These are phyloP conservation scores for Tetraneura akinire DNA, from an alignment of 1,140 invertebrate species.

Conservation along the genomic window DNA sequence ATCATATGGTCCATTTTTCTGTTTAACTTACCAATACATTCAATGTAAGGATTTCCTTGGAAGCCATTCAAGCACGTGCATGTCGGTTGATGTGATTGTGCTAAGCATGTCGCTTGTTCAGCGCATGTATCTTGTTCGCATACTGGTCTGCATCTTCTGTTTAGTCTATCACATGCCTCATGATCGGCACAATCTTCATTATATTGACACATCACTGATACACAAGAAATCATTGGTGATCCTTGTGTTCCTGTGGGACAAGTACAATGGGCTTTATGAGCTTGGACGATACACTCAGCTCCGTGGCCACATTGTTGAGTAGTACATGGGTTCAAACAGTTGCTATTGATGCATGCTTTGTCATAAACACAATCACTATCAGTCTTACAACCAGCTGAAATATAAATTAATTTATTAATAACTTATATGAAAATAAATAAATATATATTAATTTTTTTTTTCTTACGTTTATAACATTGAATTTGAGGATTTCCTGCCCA, in stretches of 20 bases:
- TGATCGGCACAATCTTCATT: slow-evolving; percentile 86
- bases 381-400: slow-evolving; percentile 77
- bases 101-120: slow-evolving; percentile 71
- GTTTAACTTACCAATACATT: slow-evolving; percentile 64
- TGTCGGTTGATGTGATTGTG: slow-evolving; percentile 73
- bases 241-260: slow-evolving; percentile 85
- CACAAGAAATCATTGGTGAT: slow-evolving; percentile 76
- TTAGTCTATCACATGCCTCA: slow-evolving; percentile 81
- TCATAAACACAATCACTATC: slow-evolving; percentile 85
- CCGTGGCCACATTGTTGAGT: slow-evolving; percentile 73
- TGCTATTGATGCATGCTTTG: slow-evolving; percentile 75
- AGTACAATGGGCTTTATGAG: slow-evolving; percentile 76
- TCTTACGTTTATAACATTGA: slow-evolving; percentile 82
- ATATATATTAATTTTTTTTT: not conserved
- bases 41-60: slow-evolving; percentile 76
- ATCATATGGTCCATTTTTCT: not conserved
- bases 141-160: slow-evolving; percentile 79
- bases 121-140: slow-evolving; percentile 79
- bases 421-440: not conserved
- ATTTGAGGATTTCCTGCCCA: slow-evolving; percentile 84
- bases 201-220: slow-evolving; percentile 80
- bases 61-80: slow-evolving; percentile 76
- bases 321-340: slow-evolving; percentile 78
- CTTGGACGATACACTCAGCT: slow-evolving; percentile 73
- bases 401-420: slow-evolving; percentile 8